A percentile compares a stretch with the other conserved stretches of the same genome.
phyloP scores from a whole-genome alignment of 2,797 vertebrate species.

The Ataeniobius toweri region DNA sequence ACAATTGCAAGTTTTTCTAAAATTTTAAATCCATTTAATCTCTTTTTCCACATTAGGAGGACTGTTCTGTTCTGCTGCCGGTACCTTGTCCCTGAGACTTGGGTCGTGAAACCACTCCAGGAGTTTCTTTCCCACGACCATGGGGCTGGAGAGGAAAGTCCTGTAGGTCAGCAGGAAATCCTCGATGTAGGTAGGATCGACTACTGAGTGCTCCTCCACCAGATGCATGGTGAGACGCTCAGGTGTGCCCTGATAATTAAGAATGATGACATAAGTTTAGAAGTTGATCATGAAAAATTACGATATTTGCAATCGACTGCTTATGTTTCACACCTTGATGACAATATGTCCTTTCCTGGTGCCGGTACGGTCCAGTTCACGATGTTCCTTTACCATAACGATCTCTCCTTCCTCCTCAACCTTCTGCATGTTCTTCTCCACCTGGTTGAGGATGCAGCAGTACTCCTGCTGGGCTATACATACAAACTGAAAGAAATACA shows the following conservation, averaged over 20 bases:
- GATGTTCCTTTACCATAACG: slow-evolving; percentile 98
- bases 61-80: neutral
- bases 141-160: slow-evolving; percentile 97
- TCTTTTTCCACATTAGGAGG: neutral
- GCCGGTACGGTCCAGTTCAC: slow-evolving; percentile 96
- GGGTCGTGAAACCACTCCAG: slow-evolving; percentile 99
- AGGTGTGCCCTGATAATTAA: slow-evolving; percentile 87
- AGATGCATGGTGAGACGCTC: slow-evolving; percentile 98
- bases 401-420: slow-evolving; percentile 99
- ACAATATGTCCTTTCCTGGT: slow-evolving; percentile 99
- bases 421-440: slow-evolving; percentile 99
- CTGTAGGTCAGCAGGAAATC: slow-evolving; percentile 98
- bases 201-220: slow-evolving; percentile 98
- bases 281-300: neutral
- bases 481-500: slow-evolving; percentile 82
- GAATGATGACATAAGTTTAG: neutral
- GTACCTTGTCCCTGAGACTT: slow-evolving; percentile 99
- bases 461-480: slow-evolving; percentile 99
- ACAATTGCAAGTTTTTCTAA: neutral
- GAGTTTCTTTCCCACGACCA: slow-evolving; percentile 98
- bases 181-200: slow-evolving; percentile 98
- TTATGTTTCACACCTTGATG: slow-evolving; percentile 92
- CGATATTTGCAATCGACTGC: neutral
- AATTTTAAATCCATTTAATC: neutral
- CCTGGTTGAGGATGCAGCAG: slow-evolving; percentile 99